Base-by-base conservation (phyloP, 2,888 invertebrate genomes). In the Eupithecia pulchellata region DNA sequence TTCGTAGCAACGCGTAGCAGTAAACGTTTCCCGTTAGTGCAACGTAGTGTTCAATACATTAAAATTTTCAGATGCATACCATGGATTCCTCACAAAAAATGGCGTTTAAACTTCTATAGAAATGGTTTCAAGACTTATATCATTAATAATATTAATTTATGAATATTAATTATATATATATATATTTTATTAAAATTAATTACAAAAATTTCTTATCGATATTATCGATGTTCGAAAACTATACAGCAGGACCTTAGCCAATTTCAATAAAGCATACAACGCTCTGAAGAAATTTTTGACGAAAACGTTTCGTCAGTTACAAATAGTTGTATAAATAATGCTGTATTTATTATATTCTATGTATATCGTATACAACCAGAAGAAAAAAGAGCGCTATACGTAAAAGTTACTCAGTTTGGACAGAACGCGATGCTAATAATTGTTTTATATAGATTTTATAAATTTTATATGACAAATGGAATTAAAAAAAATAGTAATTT, bases 301-400 rank as follows among this genome's bases (percentile, higher is more conserved):
- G n/a, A n/a, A n/a, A 25, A 1, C 25, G 25, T 25, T 25, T 13
- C 4, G 13, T 11, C 20, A 13, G 4, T 25, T 25, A 9, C 2
- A 42, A 47, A 20, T 5, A 25, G 8, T 17, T 32, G 4, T n/a
- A 8, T 30, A 17, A n/a, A 60, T 60, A n/a, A 60, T 60, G 58
- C 30, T 60, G 32, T 60, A 30, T 32, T 60, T 60, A 30, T 60
- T 57, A 57, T 60, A 30, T n/a, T 60, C 58, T 60, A n/a, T 68
- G 13, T 64, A 64, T 27, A 69, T 64, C 13, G 58, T 60, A 1
- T 58, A 14, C 4, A 58, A 36, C 27, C n/a, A 3, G 27, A 58
- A 13, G 17, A 11, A 27, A 20, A 34, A 32, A 32, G 25, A 34
- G 13, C 32, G 11, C 4, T 47, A 14, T 13, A 20, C 20, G n/a